Evolutionary conservation across 2,797 vertebrate species (phyloP), one percentile per base, ranked within the genome.

Genomic region (Tokudaia muenninki): DNA sequence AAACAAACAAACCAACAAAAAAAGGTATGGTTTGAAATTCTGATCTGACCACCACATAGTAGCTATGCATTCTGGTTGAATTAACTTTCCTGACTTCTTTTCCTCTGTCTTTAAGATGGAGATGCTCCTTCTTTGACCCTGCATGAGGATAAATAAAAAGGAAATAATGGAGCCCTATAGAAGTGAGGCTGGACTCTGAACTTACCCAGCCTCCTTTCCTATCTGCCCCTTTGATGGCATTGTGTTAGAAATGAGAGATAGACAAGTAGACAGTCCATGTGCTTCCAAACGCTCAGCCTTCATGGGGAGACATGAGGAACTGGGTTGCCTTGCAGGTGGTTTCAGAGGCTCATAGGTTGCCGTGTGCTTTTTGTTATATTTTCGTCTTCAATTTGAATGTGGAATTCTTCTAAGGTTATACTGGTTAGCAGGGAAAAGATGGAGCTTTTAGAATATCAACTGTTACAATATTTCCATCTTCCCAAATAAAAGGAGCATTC

Each of bases 341-440:
- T n/a, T 6, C 4, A 3, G 26, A 5, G 26, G 6, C 52, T 63
- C 84, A 29, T 22, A 1, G 1, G 26, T 29, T 86, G 41, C 83
- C 41, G 21, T 55, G 50, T 26, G 6, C 9, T 74, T 90, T 74
- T 31, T n/a, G 29, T 63, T 84, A 4, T 5, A 50, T 17, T 78
- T 94, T 16, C 61, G 3, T 44, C 78, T 95, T 91, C 50, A 86
- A 79, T 93, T 82, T 91, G 61, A 80, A 81, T 50, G 29, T 81
- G 50, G n/a, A n/a, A 10, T 34, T 87, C 87, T 88, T 70, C 77
- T 94, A 57, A 88, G 21, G 74, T 55, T 80, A 78, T 82, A 21
- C 31, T 50, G n/a, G 17, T 87, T 87, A 79, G 91, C 31, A 34
- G 24, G 10, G 14, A 19, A n/a, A 11, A 19, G 9, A 37, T 37